phyloP scores from a whole-genome alignment of 2,797 vertebrate species.

The Sparidentex hasta region DNA sequence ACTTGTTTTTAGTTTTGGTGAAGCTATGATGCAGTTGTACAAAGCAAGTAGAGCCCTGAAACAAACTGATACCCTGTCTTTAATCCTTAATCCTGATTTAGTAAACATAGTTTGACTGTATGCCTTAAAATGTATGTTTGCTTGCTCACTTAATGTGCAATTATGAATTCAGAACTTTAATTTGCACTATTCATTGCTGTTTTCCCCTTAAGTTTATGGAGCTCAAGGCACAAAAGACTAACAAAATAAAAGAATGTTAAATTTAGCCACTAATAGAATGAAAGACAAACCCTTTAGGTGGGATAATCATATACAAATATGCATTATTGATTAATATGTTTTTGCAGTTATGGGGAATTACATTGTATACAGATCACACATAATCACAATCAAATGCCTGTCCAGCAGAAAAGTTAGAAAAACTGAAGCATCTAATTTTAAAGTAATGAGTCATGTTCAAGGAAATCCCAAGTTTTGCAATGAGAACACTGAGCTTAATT shows the following conservation, averaged over 20 bases:
- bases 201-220: neutral
- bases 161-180: neutral
- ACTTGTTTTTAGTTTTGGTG: no score
- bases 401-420: constrained; percentile 1
- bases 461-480: neutral
- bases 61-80: no score
- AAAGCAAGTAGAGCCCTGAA: no score
- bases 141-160: neutral
- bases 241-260: neutral
- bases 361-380: neutral
- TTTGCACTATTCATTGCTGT: neutral
- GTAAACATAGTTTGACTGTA: no score
- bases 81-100: no score
- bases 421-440: neutral
- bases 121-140: no score
- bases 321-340: neutral
- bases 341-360: neutral
- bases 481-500: neutral
- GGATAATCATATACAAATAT: no score
- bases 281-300: neutral
- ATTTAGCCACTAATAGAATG: neutral
- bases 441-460: neutral
- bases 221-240: neutral
- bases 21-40: no score
- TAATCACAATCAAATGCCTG: neutral